Evolutionary conservation across 2,888 invertebrate species (phyloP).

Genomic region (Parascotia fuliginaria): DNA sequence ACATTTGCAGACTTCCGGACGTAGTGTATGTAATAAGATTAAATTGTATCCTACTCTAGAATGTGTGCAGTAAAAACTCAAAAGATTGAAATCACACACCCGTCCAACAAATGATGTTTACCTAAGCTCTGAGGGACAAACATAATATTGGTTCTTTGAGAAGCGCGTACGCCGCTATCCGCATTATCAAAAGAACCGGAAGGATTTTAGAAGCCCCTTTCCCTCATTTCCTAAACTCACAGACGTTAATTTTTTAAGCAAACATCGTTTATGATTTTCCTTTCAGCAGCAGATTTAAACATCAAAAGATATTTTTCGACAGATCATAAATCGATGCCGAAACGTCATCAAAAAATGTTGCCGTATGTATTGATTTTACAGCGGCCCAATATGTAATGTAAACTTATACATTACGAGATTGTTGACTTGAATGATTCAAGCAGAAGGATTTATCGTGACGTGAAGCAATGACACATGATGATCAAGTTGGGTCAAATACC

Average conservation of each 20-base stretch:
- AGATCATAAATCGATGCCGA: constrained; percentile 31
- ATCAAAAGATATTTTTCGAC: constrained; percentile 36
- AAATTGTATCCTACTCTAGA: constrained; percentile 53
- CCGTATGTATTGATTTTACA: background rate
- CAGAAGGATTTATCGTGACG: background rate
- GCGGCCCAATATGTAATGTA: background rate
- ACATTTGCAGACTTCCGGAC: constrained; percentile 56
- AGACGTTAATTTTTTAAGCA: constrained; percentile 57
- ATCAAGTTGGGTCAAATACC: background rate
- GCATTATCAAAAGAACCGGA: constrained; percentile 74
- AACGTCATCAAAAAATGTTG: constrained; percentile 26
- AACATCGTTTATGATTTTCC: constrained; percentile 48
- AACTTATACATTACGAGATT: background rate
- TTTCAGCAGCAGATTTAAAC: constrained; percentile 31
- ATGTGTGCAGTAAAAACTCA: constrained; percentile 58
- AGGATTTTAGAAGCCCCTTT: constrained; percentile 63
- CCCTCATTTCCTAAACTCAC: constrained; percentile 48
- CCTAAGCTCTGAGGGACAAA: constrained; percentile 66
- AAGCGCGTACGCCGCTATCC: constrained; percentile 63
- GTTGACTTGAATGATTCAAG: background rate
- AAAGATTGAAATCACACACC: constrained; percentile 67
- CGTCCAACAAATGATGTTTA: constrained; percentile 73
- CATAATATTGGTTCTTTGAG: constrained; percentile 68
- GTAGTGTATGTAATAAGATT: constrained; percentile 61
- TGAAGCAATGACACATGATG: background rate